Base-by-base conservation (phyloP, 2,888 invertebrate genomes). In the Blastobasis lacticolella region DNA sequence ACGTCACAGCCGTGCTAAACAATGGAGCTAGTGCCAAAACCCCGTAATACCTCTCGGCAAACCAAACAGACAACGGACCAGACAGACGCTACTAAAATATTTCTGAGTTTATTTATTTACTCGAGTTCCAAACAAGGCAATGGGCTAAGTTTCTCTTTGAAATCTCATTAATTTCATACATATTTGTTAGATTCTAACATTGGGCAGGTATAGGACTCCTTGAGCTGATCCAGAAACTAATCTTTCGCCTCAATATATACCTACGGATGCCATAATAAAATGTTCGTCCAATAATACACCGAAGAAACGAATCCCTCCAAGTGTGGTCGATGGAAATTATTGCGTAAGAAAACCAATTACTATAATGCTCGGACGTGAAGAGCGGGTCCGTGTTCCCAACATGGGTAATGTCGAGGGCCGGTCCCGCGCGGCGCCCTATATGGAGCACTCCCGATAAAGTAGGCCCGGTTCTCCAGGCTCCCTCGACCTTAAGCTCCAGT, bases 361-460 rank as follows among this genome's bases (percentile, higher is more conserved):
- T 23, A 23, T 23, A 23, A 23, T 23, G 23, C 23, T 23, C 23
- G 23, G 23, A 23, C 23, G 23, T 23, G 23, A 23, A 23, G 23
- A 23, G 23, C 23, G 23, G 23, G 23, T 23, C 23, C 23, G 23
- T 23, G 23, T 23, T 23, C 23, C 23, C 23, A 23, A 23, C 23
- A 23, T 23, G 23, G 23, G 23, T 23, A 23, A 23, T 23, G 23
- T 23, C 23, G 23, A 23, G 23, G 23, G 45, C 38, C 51, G 57
- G 65, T 66, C 67, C 66, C 58, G 61, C 53, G 58, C 62, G 59
- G 61, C 55, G 56, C 70, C 74, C 55, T 74, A 71, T 71, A 66
- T 64, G 73, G 76, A 49, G 48, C 53, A 58, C 54, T 69, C 70
- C 68, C 61, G 64, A 66, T 69, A 69, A 65, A 67, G 64, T 54